Conservation (phyloP, 1,140 invertebrate genomes). For the Ceratina japonica region DNA sequence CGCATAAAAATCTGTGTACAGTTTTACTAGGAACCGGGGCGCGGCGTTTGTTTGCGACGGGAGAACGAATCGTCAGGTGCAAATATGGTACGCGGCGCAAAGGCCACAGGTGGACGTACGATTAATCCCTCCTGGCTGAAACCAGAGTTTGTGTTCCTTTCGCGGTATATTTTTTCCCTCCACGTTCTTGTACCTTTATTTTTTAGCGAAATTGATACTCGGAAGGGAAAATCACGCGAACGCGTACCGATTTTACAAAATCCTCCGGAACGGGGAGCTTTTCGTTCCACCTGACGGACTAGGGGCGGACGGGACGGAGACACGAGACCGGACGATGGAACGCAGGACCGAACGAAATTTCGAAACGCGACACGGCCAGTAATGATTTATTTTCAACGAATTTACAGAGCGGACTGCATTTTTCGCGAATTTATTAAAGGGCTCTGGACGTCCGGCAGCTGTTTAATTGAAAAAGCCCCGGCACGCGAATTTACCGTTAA, state of each 20-base stretch:
- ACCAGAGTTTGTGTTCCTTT: slow-evolving; percentile 32
- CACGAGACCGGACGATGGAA: not conserved
- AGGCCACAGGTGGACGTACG: slow-evolving; percentile 18
- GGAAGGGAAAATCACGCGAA: slow-evolving; percentile 31
- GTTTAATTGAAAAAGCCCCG: slow-evolving; percentile 43
- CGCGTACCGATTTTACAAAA: slow-evolving; percentile 38
- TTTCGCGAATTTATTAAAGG: slow-evolving; percentile 47
- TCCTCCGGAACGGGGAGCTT: slow-evolving; percentile 10
- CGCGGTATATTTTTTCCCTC: slow-evolving; percentile 27
- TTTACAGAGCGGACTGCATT: slow-evolving; percentile 36
- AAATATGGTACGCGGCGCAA: not conserved
- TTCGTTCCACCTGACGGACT: not conserved
- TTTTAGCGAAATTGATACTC: slow-evolving; percentile 30
- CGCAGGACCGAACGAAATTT: not conserved
- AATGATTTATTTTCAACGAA: slow-evolving; percentile 45
- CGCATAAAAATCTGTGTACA: not conserved
- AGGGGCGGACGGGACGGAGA: not conserved
- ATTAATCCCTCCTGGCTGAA: slow-evolving; percentile 34
- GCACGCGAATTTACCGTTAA: slow-evolving; percentile 33
- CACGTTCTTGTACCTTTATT: slow-evolving; percentile 11
- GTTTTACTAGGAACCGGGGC: too few relatives aligned
- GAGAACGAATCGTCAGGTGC: not conserved
- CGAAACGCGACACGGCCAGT: slow-evolving; percentile 22
- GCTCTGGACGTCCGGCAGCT: not conserved
- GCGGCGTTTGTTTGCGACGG: not conserved